A percentile compares a stretch with the other conserved stretches of the same genome.
phyloP scores from a whole-genome alignment of 2,888 invertebrate genomes.

The Axea sp. region DNA sequence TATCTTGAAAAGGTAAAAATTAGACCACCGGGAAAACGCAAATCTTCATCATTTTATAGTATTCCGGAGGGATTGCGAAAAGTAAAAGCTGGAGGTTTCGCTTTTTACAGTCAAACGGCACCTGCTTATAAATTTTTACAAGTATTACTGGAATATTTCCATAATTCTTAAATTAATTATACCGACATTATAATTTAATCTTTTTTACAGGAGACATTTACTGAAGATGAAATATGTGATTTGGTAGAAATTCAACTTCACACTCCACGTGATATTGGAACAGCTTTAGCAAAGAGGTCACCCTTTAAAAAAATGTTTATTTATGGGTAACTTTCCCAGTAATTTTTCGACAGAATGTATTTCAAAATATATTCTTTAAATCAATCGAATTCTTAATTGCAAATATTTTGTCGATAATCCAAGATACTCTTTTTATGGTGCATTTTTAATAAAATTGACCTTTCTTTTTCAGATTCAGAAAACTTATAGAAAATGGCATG shows the following conservation, averaged over 20 bases:
- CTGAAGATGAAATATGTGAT: constrained; percentile 85
- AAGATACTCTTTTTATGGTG: too few relatives aligned
- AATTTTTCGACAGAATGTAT: too few relatives aligned
- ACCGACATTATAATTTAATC: not conserved
- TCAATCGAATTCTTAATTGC: too few relatives aligned
- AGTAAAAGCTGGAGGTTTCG: constrained; percentile 84
- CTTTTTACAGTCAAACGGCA: constrained; percentile 85
- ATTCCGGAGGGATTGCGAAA: constrained; percentile 81
- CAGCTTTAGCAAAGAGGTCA: constrained; percentile 68
- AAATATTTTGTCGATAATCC: too few relatives aligned
- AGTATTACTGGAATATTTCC: too few relatives aligned
- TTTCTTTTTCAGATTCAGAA: constrained; percentile 63
- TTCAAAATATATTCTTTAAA: not conserved
- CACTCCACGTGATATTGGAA: constrained; percentile 65
- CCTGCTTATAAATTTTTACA: constrained; percentile 85
- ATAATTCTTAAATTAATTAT: not conserved
- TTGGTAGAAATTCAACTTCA: constrained; percentile 80
- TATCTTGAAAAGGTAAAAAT: constrained; percentile 83
- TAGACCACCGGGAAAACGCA: constrained; percentile 63
- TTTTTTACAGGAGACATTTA: constrained; percentile 80
- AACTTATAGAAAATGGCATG: constrained; percentile 69
- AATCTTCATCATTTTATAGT: constrained; percentile 74
- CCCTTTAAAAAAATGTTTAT: constrained; percentile 74
- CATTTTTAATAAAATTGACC: too few relatives aligned
- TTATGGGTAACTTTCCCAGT: constrained; percentile 72